A percentile compares a stretch with the other conserved stretches of the same genome.
Conservation (phyloP, 2,797 vertebrate genomes). For the Crax fasciolata region DNA sequence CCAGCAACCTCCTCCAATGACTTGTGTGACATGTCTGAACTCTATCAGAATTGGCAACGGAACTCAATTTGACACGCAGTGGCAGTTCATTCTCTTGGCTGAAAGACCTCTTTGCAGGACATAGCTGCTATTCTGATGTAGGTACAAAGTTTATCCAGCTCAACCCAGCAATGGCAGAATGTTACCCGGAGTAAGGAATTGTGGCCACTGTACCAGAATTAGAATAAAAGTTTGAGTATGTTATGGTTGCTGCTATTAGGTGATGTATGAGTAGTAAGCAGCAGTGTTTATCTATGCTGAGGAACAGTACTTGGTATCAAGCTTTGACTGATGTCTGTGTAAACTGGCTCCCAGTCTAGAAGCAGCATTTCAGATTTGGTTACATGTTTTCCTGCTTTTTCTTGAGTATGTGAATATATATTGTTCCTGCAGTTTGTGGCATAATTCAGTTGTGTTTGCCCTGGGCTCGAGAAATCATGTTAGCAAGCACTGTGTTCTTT, state of each 20-base stretch:
- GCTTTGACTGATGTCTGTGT: not conserved
- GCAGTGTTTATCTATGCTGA: not conserved
- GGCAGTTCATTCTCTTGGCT: not conserved
- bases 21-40: not conserved
- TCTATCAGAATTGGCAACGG: not conserved
- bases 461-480: not conserved
- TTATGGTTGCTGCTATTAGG: not conserved
- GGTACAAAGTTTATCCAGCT: not conserved
- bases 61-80: not conserved
- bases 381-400: not conserved
- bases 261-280: not conserved
- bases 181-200: not conserved
- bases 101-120: not conserved
- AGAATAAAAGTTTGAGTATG: not conserved
- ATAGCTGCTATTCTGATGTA: not conserved
- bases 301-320: not conserved
- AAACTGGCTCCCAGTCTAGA: not conserved
- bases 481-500: not conserved
- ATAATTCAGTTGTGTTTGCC: not conserved
- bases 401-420: not conserved
- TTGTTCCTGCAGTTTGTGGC: not conserved
- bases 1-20: not conserved
- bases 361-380: not conserved
- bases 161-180: not conserved
- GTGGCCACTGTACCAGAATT: not conserved